Base-by-base conservation (phyloP, 2,888 invertebrate species). In the Serripes groenlandicus region DNA sequence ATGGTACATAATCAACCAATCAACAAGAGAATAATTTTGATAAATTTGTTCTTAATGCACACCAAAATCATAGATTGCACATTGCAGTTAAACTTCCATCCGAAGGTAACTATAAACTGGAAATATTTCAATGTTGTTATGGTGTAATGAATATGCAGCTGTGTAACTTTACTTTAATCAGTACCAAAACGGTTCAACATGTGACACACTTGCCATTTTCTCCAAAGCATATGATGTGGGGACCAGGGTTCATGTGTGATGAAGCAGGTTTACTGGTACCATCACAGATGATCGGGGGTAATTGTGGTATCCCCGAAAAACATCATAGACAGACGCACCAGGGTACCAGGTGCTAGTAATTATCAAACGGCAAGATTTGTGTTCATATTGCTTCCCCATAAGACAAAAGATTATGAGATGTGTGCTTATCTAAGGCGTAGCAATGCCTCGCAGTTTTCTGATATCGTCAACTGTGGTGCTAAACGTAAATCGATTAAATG, bases 1-100 rank as follows among this genome's bases (percentile, higher is more conserved):
- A n/a, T 2, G 32, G 9, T 18, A n/a, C 34, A 35, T 15, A n/a
- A 49, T 49, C 7, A 49, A 35, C 11, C n/a, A 42, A 37, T n/a
- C 0, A n/a, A 11, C 4, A 23, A 9, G 0, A 15, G 37, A 37
- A 34, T 9, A 69, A 81, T 49, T 26, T 85, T 15, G 42, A 76
- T 15, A 32, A 54, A 60, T 72, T 73, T 0, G 79, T 81, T n/a
- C 26, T 82, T 1, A 69, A 76, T 60, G 69, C 77, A 15, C 49
- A 81, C 23, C 81, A 85, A 52, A 77, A 82, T 58, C 60, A 76
- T 18, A 30, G 62, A 35, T 82, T 82, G 49, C 58, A 66, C 64
- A 76, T 85, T 58, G 85, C 81, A 60, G 66, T 85, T 32, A 49
- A 71, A 30, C 82, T 82, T 74, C 85, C 85, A 15, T 54, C 79